Evolutionary conservation across 2,888 invertebrate genomes (phyloP), one percentile per base, ranked within the genome.

Genomic region (Hirtodrosophila confusa): DNA sequence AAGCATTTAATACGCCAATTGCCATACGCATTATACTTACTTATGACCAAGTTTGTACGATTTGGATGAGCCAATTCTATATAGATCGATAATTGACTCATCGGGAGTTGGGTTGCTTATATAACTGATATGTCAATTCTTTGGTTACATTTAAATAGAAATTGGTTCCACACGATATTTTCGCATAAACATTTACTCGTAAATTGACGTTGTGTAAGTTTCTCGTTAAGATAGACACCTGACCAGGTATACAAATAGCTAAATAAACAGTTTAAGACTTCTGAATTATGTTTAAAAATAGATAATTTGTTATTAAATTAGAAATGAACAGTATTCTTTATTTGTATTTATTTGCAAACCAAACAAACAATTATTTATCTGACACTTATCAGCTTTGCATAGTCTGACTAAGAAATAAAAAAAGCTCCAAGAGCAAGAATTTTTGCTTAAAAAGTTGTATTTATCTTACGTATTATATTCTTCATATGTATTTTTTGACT

Each of bases 1-100:
- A 65, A 70, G 75, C 77, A 77, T 82, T 82, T 75, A 82, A 79
- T 75, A 67, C 60, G 60, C 50, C 74, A 74, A 70, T 74, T 74
- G 69, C 57, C 17, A 17, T 17, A 17, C 17, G 6, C 1, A 5
- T 2, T 27, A 10, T 8, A 44, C 31, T 17, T 1, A 17, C 29
- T 48, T 49, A 12, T 57, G 54, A 41, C 51, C 29, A 11, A 62
- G 63, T 39, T 67, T 44, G 45, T 56, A 39, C 29, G 41, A 51
- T 33, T 17, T 50, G 44, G 41, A 53, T 69, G 60, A 69, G 58
- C 60, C 56, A 74, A 69, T 69, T 74, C 56, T 53, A 39, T 44
- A 33, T 50, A 64, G 68, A 83, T 83, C 79, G 75, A 80, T 80
- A 75, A 65, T 65, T 73, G 49, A 62, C 64, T 43, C 60, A 51